A percentile compares a stretch with the other conserved stretches of the same genome.
These are phyloP conservation scores for Pantherophis vulpinus DNA, from an alignment of 2,797 vertebrate species.

Conservation along the genomic window DNA sequence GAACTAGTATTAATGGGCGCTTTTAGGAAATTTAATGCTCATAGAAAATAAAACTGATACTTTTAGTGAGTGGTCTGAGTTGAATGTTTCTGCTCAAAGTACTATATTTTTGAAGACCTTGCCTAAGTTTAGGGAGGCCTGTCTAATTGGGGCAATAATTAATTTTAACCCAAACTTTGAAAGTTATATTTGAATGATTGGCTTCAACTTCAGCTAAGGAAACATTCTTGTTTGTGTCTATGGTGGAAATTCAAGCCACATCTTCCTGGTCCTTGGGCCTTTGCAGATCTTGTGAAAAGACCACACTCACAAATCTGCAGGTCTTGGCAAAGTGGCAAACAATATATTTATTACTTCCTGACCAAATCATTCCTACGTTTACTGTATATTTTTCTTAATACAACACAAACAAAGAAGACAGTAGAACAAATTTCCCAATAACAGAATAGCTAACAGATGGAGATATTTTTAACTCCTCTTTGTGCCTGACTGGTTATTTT, in stretches of 20 bases:
- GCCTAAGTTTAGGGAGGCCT: neutral
- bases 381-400: neutral
- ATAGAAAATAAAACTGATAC: neutral
- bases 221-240: neutral
- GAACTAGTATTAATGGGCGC: neutral
- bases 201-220: neutral
- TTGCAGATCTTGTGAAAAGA: neutral
- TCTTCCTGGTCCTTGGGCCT: neutral
- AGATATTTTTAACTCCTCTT: neutral
- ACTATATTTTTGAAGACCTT: neutral
- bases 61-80: neutral
- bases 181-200: neutral
- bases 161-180: neutral
- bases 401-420: neutral
- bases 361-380: neutral
- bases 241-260: neutral
- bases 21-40: neutral
- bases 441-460: neutral
- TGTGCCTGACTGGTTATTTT: neutral
- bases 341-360: neutral
- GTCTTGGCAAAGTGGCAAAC: neutral
- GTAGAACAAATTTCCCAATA: neutral
- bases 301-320: neutral
- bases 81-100: neutral
- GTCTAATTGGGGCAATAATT: neutral